Base-by-base conservation (phyloP, 2,797 vertebrate species). In the Ataeniobius toweri region DNA sequence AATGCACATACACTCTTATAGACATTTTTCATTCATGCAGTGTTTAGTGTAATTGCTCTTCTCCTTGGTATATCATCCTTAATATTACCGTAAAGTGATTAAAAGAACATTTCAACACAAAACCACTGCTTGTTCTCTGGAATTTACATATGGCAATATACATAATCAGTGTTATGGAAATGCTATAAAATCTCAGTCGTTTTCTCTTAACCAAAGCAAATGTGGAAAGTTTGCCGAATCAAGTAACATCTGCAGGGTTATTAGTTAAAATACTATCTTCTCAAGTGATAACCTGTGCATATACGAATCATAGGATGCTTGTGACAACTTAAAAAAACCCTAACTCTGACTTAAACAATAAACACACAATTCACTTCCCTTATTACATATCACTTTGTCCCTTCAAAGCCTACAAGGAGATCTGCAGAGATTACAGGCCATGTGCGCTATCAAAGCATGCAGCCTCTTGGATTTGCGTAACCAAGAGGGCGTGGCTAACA, bases 11-110 rank as follows among this genome's bases (percentile, higher is more conserved):
- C 51, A 39, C 2, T 46, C 70, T 28, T 55, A 72, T 56, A 50
- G 10, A 69, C 73, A 61, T 50, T 20, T 71, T 24, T 22, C 2
- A 26, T 79, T 73, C 6, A 7, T 69, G 50, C 56, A 79, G 71
- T 1, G 22, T 73, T 46, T 36, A n/a, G 50, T 61, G 68, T 56
- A 20, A 16, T 68, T 59, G 8, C 39, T 72, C 3, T 58, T 73
- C 41, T 48, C 39, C n/a, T 59, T 67, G 28, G 26, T 76, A 70
- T 28, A 2, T 76, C 18, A 55, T 16, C 53, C 58, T 48, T 31
- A 74, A 9, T 18, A 5, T 70, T 31, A 22, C 48, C 16, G 50
- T 70, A 31, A 9, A 14, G n/a, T 44, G 16, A 73, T 24, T 44
- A 3, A 0, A 73, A 50, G 63, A 46, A 31, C 0, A 22, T 31